Evolutionary conservation across 2,797 vertebrate genomes (phyloP).

Genomic region (Acestrorhynchus altus): DNA sequence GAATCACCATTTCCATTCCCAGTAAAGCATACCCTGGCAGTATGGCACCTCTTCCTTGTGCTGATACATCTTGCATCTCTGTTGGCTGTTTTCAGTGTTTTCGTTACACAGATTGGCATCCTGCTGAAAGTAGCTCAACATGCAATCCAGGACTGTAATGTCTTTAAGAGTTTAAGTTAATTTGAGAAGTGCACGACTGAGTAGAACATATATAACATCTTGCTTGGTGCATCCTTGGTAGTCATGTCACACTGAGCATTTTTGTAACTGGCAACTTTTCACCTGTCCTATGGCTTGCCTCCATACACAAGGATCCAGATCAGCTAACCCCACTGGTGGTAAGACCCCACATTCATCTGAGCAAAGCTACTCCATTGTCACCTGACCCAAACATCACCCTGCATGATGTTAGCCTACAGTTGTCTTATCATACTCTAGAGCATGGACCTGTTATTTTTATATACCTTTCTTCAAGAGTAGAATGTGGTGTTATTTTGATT

Average conservation of each 20-base stretch:
- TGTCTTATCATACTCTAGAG: constrained; percentile 58
- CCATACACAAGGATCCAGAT: constrained; percentile 98
- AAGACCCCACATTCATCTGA: constrained; percentile 84
- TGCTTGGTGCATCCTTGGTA: constrained; percentile 83
- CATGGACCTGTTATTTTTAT: constrained; percentile 8
- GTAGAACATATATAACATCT: constrained; percentile 56
- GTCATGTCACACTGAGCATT: constrained; percentile 73
- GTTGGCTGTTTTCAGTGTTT: constrained; percentile 52
- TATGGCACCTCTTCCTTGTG: constrained; percentile 57
- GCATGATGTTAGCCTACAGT: constrained; percentile 61
- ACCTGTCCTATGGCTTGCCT: constrained; percentile 89
- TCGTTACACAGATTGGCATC: constrained; percentile 35
- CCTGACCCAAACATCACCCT: constrained; percentile 55
- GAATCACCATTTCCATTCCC: constrained; percentile 33
- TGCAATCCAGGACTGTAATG: constrained; percentile 27
- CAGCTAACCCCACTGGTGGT: constrained; percentile 99
- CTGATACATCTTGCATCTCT: constrained; percentile 49
- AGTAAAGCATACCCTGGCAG: constrained; percentile 41
- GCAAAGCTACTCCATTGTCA: constrained; percentile 53
- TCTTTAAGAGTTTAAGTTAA: not conserved
- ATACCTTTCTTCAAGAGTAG: constrained; percentile 21
- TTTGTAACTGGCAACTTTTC: constrained; percentile 77
- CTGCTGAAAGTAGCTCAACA: constrained; percentile 45
- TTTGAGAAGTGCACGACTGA: constrained; percentile 47
- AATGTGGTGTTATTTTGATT: not conserved